A percentile compares a stretch with the other conserved stretches of the same genome.
Evolutionary conservation across 2,797 vertebrate genomes (phyloP).

Genomic region (Naso thynnoides): DNA sequence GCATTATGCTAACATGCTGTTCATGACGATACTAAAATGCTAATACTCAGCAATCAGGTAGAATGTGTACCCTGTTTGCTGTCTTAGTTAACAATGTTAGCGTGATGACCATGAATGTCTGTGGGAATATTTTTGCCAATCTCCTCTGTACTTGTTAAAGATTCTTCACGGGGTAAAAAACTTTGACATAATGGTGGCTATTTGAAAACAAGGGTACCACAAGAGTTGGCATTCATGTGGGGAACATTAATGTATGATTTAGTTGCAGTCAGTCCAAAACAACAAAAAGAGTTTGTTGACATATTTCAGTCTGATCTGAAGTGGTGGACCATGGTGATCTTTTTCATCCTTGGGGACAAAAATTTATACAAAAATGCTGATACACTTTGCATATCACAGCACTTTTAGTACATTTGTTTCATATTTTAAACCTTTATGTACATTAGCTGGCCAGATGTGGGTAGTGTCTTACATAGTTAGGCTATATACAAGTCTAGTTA

Average conservation of each 20-base stretch:
- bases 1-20: too few species aligned
- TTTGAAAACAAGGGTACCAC: background rate
- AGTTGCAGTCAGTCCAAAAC: too few species aligned
- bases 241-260: background rate
- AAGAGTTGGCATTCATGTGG: background rate
- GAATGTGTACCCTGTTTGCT: too few species aligned
- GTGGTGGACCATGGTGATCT: background rate
- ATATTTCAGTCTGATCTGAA: background rate
- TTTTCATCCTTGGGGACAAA: background rate
- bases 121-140: background rate
- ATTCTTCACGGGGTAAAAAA: background rate
- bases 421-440: too few species aligned
- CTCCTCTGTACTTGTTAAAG: background rate
- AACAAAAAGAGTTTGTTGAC: background rate
- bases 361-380: background rate
- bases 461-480: too few species aligned
- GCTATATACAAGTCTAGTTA: background rate
- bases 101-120: background rate
- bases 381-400: background rate
- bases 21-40: too few species aligned
- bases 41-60: too few species aligned
- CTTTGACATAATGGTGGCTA: background rate
- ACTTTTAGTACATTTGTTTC: background rate
- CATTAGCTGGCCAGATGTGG: too few species aligned
- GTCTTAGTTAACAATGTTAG: too few species aligned